These are phyloP conservation scores for Chondrosia reniformis DNA, from an alignment of 37 sponge, comb jelly and placozoan species.

Conservation along the genomic window DNA sequence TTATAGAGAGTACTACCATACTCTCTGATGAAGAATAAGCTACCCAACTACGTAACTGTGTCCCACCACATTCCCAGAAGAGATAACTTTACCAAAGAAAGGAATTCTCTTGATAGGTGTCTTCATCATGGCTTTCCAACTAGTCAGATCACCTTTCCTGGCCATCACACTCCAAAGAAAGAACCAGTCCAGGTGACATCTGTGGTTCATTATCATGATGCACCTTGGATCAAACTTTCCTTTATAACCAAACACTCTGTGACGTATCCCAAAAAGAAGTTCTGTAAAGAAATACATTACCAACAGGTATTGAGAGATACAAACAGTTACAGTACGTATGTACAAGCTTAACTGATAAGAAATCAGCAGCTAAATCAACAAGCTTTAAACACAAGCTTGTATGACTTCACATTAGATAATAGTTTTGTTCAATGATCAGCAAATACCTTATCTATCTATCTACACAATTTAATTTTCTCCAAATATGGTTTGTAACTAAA, in stretches of 20 bases:
- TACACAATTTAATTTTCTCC: too few species aligned
- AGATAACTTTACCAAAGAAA: conserved; percentile 46
- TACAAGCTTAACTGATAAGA: not conserved
- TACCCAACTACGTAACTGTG: not conserved
- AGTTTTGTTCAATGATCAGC: too few species aligned
- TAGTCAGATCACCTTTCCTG: conserved; percentile 38
- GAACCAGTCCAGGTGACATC: conserved; percentile 81
- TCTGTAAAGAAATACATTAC: conserved; percentile 22
- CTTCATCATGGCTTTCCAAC: conserved; percentile 68
- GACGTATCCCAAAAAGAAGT: conserved; percentile 36
- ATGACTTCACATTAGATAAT: too few species aligned
- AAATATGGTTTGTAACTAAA: too few species aligned
- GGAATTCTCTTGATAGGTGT: conserved; percentile 33
- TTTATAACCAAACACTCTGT: conserved; percentile 46
- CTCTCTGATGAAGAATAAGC: too few species aligned
- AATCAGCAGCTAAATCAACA: not conserved
- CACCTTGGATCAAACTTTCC: conserved; percentile 40
- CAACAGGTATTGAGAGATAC: not conserved
- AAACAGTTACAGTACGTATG: not conserved
- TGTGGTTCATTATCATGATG: conserved; percentile 76
- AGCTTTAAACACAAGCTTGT: too few species aligned
- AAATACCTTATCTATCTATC: too few species aligned
- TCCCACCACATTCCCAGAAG: too few species aligned
- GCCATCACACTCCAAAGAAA: conserved; percentile 68
- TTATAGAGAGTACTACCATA: too few species aligned